Evolutionary conservation across 2,113 vertebrate species (phyloP).

Genomic region (Agapornis roseicollis): DNA sequence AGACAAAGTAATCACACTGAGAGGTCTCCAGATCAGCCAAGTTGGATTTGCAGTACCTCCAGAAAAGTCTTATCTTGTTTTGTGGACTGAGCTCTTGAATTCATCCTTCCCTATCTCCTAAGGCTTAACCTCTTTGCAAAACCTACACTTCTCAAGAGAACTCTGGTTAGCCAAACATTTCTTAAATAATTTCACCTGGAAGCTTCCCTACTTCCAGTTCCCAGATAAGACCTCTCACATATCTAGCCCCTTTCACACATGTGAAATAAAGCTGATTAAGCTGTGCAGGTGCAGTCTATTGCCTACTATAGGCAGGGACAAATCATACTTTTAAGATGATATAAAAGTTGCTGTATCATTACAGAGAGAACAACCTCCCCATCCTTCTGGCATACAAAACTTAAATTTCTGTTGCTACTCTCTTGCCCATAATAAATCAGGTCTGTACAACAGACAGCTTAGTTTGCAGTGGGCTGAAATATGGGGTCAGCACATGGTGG

Average conservation of each 20-base stretch:
- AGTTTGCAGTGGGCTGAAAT: neutral
- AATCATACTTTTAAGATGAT: neutral
- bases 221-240: neutral
- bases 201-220: neutral
- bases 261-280: neutral
- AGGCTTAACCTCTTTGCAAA: neutral
- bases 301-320: neutral
- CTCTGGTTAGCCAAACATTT: neutral
- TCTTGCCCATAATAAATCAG: neutral
- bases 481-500: neutral
- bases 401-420: neutral
- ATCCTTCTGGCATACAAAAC: neutral
- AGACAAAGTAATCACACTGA: neutral
- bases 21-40: neutral
- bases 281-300: neutral
- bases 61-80: neutral
- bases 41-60: neutral
- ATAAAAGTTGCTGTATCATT: neutral
- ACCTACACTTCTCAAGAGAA: neutral
- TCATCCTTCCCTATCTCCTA: neutral
- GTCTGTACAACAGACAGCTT: neutral
- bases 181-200: neutral
- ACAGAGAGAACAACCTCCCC: neutral
- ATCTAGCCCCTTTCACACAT: neutral
- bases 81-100: neutral